These are phyloP conservation scores for Melanogrammus aeglefinus DNA, from an alignment of 2,797 vertebrate genomes.

Conservation along the genomic window DNA sequence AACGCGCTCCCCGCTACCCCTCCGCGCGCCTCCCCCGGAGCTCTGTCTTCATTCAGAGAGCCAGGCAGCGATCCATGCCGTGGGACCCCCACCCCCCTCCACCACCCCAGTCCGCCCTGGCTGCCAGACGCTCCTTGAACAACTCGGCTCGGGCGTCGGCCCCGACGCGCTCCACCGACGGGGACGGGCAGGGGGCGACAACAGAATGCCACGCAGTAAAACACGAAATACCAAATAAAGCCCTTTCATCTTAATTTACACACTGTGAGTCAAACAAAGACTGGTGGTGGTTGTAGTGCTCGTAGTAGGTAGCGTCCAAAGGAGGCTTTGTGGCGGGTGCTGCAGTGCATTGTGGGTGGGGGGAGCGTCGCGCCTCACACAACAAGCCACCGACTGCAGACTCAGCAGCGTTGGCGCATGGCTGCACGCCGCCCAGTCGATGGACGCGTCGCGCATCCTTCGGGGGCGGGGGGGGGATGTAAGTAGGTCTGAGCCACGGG, in stretches of 20 bases:
- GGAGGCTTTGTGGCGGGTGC: not conserved
- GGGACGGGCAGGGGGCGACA: too few species aligned
- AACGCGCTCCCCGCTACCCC: constrained; percentile 61
- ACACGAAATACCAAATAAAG: not conserved
- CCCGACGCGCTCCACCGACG: not conserved
- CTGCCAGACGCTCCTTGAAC: constrained; percentile 44
- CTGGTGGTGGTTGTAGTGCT: too few species aligned
- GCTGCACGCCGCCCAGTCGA: constrained; percentile 19
- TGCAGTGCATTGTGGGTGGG: constrained; percentile 21
- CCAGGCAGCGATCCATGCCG: constrained; percentile 47
- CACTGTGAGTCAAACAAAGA: not conserved
- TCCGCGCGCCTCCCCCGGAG: constrained; percentile 62
- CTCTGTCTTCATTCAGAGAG: constrained; percentile 70
- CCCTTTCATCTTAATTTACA: not conserved
- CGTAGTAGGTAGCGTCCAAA: too few species aligned
- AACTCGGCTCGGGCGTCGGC: not conserved
- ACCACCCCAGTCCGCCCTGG: constrained; percentile 9
- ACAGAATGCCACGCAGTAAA: not conserved
- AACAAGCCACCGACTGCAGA: constrained; percentile 31
- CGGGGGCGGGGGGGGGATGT: too few species aligned
- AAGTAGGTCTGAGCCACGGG: too few species aligned
- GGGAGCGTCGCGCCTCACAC: constrained; percentile 29
- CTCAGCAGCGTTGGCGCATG: constrained; percentile 49
- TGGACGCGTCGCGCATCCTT: constrained; percentile 20
- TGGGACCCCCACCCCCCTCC: constrained; percentile 17